Percentiles rank a stretch among this genome's conserved stretches.
These are phyloP conservation scores for Thamnophis elegans DNA, from an alignment of 2,797 vertebrate species.

Conservation along the genomic window DNA sequence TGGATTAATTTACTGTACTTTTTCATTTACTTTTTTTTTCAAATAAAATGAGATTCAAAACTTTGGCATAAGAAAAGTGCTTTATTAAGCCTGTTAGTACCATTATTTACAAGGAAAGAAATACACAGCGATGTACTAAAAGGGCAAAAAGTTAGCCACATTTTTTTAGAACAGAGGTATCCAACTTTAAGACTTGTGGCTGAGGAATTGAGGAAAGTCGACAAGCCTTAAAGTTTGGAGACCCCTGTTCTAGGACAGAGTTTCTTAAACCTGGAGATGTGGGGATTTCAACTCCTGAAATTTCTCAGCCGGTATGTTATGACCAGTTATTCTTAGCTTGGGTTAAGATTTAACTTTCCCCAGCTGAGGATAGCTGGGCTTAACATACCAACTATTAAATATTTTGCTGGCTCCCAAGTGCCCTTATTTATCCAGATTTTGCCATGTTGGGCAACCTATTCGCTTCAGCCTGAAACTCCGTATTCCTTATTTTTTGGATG, in stretches of 20 bases:
- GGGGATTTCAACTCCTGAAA: neutral
- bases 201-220: neutral
- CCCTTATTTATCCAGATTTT: neutral
- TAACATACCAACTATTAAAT: neutral
- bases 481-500: neutral
- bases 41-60: conserved; percentile 36
- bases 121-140: neutral
- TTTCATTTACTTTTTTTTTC: conserved; percentile 9
- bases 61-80: conserved; percentile 1
- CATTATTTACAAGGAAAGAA: neutral
- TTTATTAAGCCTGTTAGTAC: neutral
- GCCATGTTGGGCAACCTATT: neutral
- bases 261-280: neutral
- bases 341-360: neutral
- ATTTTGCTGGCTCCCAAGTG: neutral
- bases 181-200: neutral
- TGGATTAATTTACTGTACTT: conserved; percentile 29
- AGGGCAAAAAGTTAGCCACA: neutral
- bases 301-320: neutral
- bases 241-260: neutral
- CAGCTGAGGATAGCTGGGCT: neutral
- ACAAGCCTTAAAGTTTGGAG: neutral
- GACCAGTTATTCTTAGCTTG: neutral
- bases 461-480: neutral
- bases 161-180: neutral